These are phyloP conservation scores for Anagyrus pseudococci DNA, from an alignment of 2,888 invertebrate species.

Conservation along the genomic window DNA sequence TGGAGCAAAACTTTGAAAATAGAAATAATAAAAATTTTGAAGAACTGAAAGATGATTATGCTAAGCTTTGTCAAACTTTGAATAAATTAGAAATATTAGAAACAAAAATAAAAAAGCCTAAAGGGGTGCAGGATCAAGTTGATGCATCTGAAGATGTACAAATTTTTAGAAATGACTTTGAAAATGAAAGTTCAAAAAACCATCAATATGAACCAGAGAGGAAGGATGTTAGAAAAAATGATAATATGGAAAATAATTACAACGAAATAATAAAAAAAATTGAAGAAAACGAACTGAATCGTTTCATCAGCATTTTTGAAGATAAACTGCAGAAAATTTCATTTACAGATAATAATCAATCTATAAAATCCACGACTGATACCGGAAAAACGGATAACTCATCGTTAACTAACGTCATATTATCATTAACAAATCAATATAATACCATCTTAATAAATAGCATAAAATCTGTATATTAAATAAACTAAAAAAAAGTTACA, in stretches of 20 bases:
- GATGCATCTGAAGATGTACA: neutral
- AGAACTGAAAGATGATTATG: slow-evolving; percentile 68
- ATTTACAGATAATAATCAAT: no score
- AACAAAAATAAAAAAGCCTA: slow-evolving; percentile 62
- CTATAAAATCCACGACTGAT: neutral
- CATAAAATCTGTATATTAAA: neutral
- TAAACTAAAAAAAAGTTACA: no score
- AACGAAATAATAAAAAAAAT: slow-evolving; percentile 21
- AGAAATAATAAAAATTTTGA: slow-evolving; percentile 69
- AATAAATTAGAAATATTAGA: slow-evolving; percentile 62
- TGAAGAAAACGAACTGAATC: slow-evolving; percentile 30
- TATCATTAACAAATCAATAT: no score
- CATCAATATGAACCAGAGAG: no score
- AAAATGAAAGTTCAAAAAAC: no score
- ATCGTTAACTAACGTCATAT: no score
- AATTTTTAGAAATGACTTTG: no score
- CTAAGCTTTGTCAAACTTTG: slow-evolving; percentile 60
- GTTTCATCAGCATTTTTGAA: slow-evolving; percentile 34
- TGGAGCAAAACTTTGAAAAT: slow-evolving; percentile 55
- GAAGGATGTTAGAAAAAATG: no score
- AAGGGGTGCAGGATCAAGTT: slow-evolving; percentile 70
- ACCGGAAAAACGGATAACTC: neutral
- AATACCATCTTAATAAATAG: slow-evolving; percentile 13
- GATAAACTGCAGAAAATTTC: slow-evolving; percentile 32
- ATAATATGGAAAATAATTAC: no score